These are phyloP conservation scores for Dynastes grantii DNA, from an alignment of 2,888 invertebrate genomes.

Conservation along the genomic window DNA sequence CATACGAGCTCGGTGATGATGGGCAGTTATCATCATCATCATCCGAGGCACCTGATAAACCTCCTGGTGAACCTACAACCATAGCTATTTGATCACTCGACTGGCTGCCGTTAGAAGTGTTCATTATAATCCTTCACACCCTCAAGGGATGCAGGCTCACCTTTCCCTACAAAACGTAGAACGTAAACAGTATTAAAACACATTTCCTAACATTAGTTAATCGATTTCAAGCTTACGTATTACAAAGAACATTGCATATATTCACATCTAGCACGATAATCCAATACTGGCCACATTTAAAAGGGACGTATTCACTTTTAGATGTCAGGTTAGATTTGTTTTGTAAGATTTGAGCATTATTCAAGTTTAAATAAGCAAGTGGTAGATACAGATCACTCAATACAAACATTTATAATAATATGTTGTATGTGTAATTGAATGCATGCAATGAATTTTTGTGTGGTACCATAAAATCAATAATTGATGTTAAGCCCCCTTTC, in stretches of 20 bases:
- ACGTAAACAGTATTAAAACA: constrained; percentile 16
- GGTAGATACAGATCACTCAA: constrained; percentile 23
- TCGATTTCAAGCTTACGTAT: constrained; percentile 48
- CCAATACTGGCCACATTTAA: constrained; percentile 21
- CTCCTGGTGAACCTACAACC: constrained; percentile 71
- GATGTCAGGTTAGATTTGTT: constrained; percentile 25
- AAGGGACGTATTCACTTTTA: constrained; percentile 6
- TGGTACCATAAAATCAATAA: constrained; percentile 67
- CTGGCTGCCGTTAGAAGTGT: constrained; percentile 68
- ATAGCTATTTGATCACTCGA: constrained; percentile 77
- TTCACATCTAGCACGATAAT: constrained; percentile 30
- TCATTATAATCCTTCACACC: constrained; percentile 69
- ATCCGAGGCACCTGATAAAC: constrained; percentile 74
- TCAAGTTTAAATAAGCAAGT: constrained; percentile 1
- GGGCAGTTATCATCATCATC: constrained; percentile 90
- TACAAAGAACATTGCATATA: constrained; percentile 50
- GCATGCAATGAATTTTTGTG: constrained; percentile 48
- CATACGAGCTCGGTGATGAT: constrained; percentile 86
- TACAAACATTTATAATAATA: constrained; percentile 47
- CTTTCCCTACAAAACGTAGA: constrained; percentile 57
- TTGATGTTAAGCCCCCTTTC: constrained; percentile 66
- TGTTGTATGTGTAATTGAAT: constrained; percentile 32
- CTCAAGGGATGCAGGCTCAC: constrained; percentile 65
- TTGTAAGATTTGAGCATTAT: constrained; percentile 10
- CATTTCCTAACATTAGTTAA: background rate